These are phyloP conservation scores for Rhamphomyia laevipes DNA, from an alignment of 2,888 invertebrate genomes.

Conservation along the genomic window DNA sequence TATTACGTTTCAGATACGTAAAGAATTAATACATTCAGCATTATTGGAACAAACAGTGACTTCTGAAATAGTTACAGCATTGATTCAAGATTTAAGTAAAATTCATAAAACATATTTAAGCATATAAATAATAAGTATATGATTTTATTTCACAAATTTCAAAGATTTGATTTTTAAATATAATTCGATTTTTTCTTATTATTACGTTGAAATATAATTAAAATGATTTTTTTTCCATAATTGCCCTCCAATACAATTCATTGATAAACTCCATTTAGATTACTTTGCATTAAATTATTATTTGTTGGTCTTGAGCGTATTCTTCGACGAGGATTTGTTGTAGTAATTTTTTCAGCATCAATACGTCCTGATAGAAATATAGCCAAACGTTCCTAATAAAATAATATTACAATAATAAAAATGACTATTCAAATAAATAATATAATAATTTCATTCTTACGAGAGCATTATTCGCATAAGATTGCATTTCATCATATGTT, in stretches of 20 bases:
- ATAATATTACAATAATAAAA: slow-evolving; percentile 4
- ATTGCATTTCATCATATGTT: slow-evolving; percentile 11
- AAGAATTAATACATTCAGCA: too few relatives aligned
- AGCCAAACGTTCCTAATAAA: slow-evolving; percentile 49
- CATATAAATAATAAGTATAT: too few relatives aligned
- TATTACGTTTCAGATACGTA: too few relatives aligned
- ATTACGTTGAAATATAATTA: too few relatives aligned
- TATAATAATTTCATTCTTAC: slow-evolving; percentile 7
- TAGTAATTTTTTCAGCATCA: slow-evolving; percentile 46
- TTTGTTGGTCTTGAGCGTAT: slow-evolving; percentile 25
- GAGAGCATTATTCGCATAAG: slow-evolving; percentile 12
- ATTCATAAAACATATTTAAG: too few relatives aligned
- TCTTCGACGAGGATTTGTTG: slow-evolving; percentile 38
- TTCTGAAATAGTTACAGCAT: too few relatives aligned
- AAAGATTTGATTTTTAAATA: too few relatives aligned
- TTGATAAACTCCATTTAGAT: slow-evolving; percentile 38
- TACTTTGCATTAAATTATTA: slow-evolving; percentile 30
- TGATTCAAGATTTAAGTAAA: too few relatives aligned
- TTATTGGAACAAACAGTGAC: too few relatives aligned
- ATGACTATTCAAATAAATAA: background rate
- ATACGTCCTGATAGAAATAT: slow-evolving; percentile 55
- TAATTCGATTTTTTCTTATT: too few relatives aligned
- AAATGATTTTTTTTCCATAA: background rate
- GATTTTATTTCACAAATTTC: too few relatives aligned
- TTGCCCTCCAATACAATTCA: too few relatives aligned